phyloP scores from a whole-genome alignment of 1,140 invertebrate genomes.

The Drosophila melanogaster region DNA sequence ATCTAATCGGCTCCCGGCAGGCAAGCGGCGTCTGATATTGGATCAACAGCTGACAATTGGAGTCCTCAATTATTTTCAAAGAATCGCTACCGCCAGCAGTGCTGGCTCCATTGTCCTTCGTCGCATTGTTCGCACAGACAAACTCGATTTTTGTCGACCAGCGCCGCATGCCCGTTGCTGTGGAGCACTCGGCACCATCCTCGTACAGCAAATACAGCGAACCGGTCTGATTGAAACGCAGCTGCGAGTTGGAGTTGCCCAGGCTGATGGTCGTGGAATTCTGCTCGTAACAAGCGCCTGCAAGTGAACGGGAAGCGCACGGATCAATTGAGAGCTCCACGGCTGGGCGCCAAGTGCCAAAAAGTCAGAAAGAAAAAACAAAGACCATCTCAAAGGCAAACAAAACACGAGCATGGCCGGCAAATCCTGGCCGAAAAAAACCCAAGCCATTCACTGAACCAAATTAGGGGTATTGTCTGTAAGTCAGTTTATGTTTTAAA shows the following conservation, averaged over 20 bases:
- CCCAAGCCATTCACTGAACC: not conserved
- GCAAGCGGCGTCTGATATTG: slow-evolving; percentile 85
- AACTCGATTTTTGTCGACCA: slow-evolving; percentile 86
- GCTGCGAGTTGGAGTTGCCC: slow-evolving; percentile 85
- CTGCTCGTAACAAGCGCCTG: slow-evolving; percentile 72
- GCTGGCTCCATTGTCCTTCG: slow-evolving; percentile 56
- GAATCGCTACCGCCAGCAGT: slow-evolving; percentile 30
- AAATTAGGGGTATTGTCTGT: not conserved
- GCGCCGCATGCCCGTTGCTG: slow-evolving; percentile 37
- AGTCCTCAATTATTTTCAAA: slow-evolving; percentile 84
- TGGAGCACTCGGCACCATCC: slow-evolving; percentile 83
- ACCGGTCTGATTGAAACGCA: slow-evolving; percentile 85
- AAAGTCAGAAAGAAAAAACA: slow-evolving; percentile 41
- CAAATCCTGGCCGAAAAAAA: slow-evolving; percentile 17
- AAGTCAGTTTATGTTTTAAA: not conserved
- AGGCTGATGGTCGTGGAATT: slow-evolving; percentile 74
- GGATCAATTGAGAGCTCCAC: slow-evolving; percentile 43
- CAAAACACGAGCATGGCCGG: slow-evolving; percentile 24
- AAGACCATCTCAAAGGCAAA: slow-evolving; percentile 20
- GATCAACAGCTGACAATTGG: slow-evolving; percentile 85
- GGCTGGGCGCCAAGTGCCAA: slow-evolving; percentile 26
- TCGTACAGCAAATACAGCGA: slow-evolving; percentile 86
- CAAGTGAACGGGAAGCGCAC: slow-evolving; percentile 45
- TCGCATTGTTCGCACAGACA: slow-evolving; percentile 84
- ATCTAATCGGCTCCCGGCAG: slow-evolving; percentile 84